Conservation (phyloP, 2,113 vertebrate species). For the Thunnus thynnus region DNA sequence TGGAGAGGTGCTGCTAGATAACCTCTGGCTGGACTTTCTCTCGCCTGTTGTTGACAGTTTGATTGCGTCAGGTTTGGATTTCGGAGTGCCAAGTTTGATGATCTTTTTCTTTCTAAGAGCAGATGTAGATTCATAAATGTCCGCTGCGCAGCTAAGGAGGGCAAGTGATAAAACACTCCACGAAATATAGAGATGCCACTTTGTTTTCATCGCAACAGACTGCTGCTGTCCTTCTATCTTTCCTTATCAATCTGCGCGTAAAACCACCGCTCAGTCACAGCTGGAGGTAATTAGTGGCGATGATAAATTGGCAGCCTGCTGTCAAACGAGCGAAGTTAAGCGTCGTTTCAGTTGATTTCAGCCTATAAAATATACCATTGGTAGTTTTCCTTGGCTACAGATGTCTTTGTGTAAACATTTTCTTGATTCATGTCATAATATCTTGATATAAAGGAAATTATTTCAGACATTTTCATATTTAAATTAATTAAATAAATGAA, state of each 20-base stretch:
- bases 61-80: background rate
- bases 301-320: background rate
- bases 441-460: no score
- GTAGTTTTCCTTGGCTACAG: background rate
- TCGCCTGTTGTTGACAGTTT: background rate
- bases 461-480: no score
- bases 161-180: slow-evolving; percentile 55
- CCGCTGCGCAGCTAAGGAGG: slow-evolving; percentile 3
- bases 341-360: background rate
- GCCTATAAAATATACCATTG: background rate
- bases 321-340: background rate
- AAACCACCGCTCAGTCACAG: slow-evolving; percentile 28
- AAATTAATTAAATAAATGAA: no score
- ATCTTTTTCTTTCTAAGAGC: background rate
- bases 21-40: background rate
- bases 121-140: slow-evolving; percentile 9
- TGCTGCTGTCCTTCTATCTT: slow-evolving; percentile 2
- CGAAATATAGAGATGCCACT: slow-evolving; percentile 46
- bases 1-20: background rate
- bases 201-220: slow-evolving; percentile 68
- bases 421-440: no score
- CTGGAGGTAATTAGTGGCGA: slow-evolving; percentile 62
- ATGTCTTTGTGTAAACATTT: background rate
- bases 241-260: slow-evolving; percentile 28
- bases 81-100: background rate